A percentile compares a stretch with the other conserved stretches of the same genome.
phyloP scores from a whole-genome alignment of 2,113 vertebrate genomes.

The Heptranchias perlo region DNA sequence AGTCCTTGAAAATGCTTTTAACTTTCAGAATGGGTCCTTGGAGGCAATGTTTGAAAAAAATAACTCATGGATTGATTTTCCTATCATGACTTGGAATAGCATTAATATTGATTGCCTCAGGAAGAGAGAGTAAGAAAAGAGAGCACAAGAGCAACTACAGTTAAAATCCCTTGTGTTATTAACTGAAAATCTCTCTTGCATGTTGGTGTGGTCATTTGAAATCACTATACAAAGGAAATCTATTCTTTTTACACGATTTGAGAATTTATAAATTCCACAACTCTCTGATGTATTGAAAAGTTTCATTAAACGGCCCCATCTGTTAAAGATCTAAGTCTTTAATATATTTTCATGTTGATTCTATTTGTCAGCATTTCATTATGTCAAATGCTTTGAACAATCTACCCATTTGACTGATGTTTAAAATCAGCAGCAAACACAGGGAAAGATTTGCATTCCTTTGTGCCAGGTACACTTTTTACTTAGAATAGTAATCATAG shows the following conservation, averaged over 20 bases:
- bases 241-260: not conserved
- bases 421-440: not conserved
- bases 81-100: conserved; percentile 55
- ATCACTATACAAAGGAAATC: not conserved
- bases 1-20: conserved; percentile 53
- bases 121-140: conserved; percentile 41
- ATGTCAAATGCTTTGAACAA: not conserved
- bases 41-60: conserved; percentile 46
- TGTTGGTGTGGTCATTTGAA: not conserved
- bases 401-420: not conserved
- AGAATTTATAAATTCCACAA: not conserved
- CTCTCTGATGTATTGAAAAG: not conserved
- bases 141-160: conserved; percentile 40
- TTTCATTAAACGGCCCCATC: not conserved
- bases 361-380: not conserved
- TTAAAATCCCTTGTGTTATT: conserved; percentile 39
- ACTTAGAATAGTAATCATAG: not conserved
- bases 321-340: not conserved
- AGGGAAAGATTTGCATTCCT: not conserved
- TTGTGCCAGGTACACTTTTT: not conserved
- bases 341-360: not conserved
- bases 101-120: conserved; percentile 62
- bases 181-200: conserved; percentile 20
- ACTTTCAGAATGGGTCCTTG: conserved; percentile 49
- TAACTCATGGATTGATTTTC: conserved; percentile 56